Base-by-base conservation (phyloP, 1,140 invertebrate genomes). In the Philaenus spumarius region DNA sequence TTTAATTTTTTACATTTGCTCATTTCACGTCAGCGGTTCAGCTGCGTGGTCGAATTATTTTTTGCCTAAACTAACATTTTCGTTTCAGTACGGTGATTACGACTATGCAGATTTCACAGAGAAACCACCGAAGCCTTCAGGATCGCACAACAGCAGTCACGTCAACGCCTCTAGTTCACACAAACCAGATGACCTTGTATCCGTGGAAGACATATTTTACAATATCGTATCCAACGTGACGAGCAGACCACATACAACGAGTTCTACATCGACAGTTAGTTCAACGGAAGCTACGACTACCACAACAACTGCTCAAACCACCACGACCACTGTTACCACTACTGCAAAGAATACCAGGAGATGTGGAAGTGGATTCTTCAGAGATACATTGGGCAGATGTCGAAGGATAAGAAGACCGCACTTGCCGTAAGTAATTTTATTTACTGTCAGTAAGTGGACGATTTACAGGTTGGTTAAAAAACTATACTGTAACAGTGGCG, bases 41-140 rank as follows among this genome's bases (percentile, higher is more conserved):
- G n/a, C n/a, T n/a, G n/a, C n/a, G n/a, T n/a, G n/a, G n/a, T n/a
- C n/a, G n/a, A n/a, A n/a, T n/a, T n/a, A n/a, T n/a, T n/a, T n/a
- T n/a, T n/a, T n/a, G n/a, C n/a, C n/a, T n/a, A n/a, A n/a, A n/a
- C n/a, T n/a, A n/a, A n/a, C 3, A 26, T 5, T 22, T 51, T 53
- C 11, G 6, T 61, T 42, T 17, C 47, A 57, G 47, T 45, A 64
- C 55, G 77, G 78, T 51, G 68, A 71, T 20, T 77, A 78, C 61
- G 76, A 78, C 62, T 76, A 77, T 47, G 63, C 72, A 2, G 76
- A 78, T 35, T 72, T 77, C 45, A 76, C 75, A 5, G 55, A 75
- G 35, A 75, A 73, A 55, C 74, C 76, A 24, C 52, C 58, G 0
- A 50, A 60, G 17, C 59, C 20, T 48, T 55, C 12, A 26, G 59